A percentile compares a stretch with the other conserved stretches of the same genome.
phyloP scores from a whole-genome alignment of 2,797 vertebrate species.

The Otolemur crassicaudatus region DNA sequence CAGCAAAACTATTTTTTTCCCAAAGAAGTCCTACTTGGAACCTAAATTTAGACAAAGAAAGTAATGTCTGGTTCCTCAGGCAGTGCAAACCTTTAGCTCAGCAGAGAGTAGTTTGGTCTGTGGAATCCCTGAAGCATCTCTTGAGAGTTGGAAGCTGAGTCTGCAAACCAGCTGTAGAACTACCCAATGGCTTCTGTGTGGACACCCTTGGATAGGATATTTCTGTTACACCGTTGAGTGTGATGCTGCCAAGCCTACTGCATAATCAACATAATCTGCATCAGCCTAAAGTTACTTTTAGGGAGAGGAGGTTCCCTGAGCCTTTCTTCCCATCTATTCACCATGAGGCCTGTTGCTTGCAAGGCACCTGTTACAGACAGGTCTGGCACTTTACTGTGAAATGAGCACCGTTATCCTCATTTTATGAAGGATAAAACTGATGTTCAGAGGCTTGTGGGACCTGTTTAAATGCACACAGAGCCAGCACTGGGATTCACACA shows the following conservation, averaged over 20 bases:
- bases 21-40: not conserved
- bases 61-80: not conserved
- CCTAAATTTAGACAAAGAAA: not conserved
- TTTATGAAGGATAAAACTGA: not conserved
- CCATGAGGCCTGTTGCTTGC: not conserved
- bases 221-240: not conserved
- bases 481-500: not conserved
- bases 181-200: not conserved
- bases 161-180: not conserved
- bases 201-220: not conserved
- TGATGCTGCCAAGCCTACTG: not conserved
- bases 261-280: not conserved
- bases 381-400: not conserved
- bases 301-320: not conserved
- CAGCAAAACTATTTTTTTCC: slow-evolving; percentile 25
- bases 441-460: not conserved
- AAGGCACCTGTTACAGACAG: not conserved
- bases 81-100: not conserved
- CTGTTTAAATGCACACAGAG: slow-evolving; percentile 23
- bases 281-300: not conserved
- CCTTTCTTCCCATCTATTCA: not conserved
- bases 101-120: not conserved
- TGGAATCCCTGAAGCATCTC: not conserved
- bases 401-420: not conserved
- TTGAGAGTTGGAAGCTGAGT: not conserved